phyloP scores from a whole-genome alignment of 2,888 invertebrate species.

The Lepidocyrtoides sp. region DNA sequence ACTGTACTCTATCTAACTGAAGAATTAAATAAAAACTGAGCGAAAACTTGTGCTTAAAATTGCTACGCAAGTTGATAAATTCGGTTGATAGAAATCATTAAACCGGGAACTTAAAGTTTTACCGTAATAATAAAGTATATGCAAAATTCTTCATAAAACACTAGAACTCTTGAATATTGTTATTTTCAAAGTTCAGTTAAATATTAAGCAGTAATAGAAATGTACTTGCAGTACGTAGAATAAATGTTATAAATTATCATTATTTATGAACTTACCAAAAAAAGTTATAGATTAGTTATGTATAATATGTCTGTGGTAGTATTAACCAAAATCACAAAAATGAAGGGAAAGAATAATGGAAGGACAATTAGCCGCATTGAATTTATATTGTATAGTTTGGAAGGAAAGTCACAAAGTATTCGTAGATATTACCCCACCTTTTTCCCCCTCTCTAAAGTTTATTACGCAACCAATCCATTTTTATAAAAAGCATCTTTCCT shows the following conservation, averaged over 20 bases:
- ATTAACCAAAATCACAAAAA: conserved; percentile 52
- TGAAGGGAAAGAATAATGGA: conserved; percentile 27
- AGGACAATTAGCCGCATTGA: not conserved
- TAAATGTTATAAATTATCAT: too few species aligned
- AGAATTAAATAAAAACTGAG: conserved; percentile 4
- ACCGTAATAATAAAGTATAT: not conserved
- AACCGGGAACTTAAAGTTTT: not conserved
- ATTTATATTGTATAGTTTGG: not conserved
- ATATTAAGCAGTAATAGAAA: too few species aligned
- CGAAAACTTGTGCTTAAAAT: not conserved
- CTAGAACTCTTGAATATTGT: too few species aligned
- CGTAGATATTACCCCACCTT: not conserved
- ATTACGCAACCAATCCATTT: not conserved
- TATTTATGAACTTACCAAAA: conserved; percentile 7
- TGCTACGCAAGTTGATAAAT: not conserved
- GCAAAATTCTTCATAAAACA: not conserved
- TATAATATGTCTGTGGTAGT: not conserved
- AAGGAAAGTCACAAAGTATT: not conserved
- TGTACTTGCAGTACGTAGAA: too few species aligned
- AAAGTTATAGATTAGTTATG: not conserved
- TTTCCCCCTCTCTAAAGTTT: not conserved
- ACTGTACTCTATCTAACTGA: not conserved
- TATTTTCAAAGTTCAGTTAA: too few species aligned
- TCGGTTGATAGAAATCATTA: not conserved
- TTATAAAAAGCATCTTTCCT: conserved; percentile 83